Conservation (phyloP, 2,113 vertebrate species). For the Parotia lawesii region DNA sequence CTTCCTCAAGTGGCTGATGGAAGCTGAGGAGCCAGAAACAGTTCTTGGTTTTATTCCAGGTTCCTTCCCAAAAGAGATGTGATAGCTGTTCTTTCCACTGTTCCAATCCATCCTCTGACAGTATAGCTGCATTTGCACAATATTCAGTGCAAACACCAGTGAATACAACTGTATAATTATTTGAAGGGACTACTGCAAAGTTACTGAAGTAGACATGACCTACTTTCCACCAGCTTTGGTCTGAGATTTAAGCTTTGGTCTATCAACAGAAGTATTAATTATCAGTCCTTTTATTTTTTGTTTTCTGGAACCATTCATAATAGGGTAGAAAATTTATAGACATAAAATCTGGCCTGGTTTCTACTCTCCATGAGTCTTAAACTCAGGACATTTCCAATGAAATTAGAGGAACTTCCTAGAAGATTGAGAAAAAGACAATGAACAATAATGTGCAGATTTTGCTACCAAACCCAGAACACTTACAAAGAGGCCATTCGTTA, state of each 20-base stretch:
- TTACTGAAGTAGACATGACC: not conserved
- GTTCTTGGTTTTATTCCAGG: not conserved
- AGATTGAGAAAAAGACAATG: not conserved
- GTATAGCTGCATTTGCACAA: not conserved
- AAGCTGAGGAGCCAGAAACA: not conserved
- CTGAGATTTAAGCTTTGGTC: not conserved
- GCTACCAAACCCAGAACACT: not conserved
- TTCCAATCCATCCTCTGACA: not conserved
- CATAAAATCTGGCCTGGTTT: not conserved
- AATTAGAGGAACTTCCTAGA: not conserved
- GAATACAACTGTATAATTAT: not conserved
- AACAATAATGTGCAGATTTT: not conserved
- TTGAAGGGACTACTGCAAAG: not conserved
- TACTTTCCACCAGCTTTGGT: not conserved
- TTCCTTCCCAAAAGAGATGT: not conserved
- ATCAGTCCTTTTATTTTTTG: not conserved
- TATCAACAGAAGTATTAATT: not conserved
- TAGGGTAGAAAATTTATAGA: not conserved
- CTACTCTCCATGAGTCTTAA: not conserved
- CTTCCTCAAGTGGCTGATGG: not conserved
- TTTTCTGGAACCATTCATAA: not conserved
- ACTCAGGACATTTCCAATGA: not conserved
- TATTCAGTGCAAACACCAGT: not conserved
- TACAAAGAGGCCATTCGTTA: not conserved
- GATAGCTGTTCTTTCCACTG: not conserved